Conservation (phyloP, 1,140 invertebrate species). For the Lepidotrigona ventralis region DNA sequence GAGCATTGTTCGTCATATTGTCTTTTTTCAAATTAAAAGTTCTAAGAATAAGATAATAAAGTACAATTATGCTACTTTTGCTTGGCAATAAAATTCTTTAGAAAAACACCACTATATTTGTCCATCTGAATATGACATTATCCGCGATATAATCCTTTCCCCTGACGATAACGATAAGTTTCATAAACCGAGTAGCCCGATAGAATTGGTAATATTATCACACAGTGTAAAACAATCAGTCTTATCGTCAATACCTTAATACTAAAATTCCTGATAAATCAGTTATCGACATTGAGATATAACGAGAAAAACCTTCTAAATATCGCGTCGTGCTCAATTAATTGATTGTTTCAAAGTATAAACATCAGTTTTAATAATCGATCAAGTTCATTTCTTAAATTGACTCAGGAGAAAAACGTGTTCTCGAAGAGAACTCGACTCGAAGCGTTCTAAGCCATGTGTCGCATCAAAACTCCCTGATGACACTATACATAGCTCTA, state of each 20-base stretch:
- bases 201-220: not conserved
- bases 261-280: not conserved
- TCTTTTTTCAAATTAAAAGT: not conserved
- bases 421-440: not conserved
- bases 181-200: too few relatives aligned
- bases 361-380: conserved; percentile 5
- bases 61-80: not conserved
- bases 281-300: conserved; percentile 2
- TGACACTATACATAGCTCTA: too few relatives aligned
- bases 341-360: not conserved
- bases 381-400: not conserved
- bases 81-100: not conserved
- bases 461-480: too few relatives aligned
- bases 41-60: not conserved
- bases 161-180: not conserved
- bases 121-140: not conserved
- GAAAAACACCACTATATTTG: not conserved
- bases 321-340: not conserved
- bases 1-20: not conserved
- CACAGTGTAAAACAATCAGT: not conserved
- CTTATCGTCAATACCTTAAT: not conserved
- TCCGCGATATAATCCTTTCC: not conserved
- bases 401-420: not conserved
- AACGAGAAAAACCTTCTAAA: not conserved
- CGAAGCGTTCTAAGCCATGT: too few relatives aligned